Base-by-base conservation (phyloP, 2,113 vertebrate genomes). In the Trinectes maculatus region DNA sequence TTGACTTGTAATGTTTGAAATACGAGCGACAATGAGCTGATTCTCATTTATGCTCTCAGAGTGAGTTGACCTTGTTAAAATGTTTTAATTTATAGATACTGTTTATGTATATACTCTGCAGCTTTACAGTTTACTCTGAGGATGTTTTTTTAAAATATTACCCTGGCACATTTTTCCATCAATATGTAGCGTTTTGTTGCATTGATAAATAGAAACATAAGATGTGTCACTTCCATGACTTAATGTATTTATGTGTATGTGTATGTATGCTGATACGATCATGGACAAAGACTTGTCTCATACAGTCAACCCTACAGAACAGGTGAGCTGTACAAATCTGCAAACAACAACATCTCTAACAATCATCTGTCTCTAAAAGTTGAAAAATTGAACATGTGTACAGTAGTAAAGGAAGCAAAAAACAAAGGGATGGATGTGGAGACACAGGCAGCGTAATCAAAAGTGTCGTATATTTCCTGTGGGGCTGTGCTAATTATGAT, bases 181-280 rank as follows among this genome's bases (percentile, higher is more conserved):
- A 51, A 54, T 19, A 2, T 54, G 47, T 79, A 7, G 4, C 47
- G 9, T 69, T 74, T 79, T 68, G 59, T 80, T 40, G 43, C 26
- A 31, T 36, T 18, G 31, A 82, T 78, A 80, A 83, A 82, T 77
- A 60, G 0, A 60, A 80, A 66, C 34, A 19, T 65, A 8, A 74
- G 71, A 66, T 24, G 37, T 67, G 9, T 26, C 0, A 19, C 25
- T 51, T 57, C n/a, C 2, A 10, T 33, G 8, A 25, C 28, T 64
- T 60, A 37, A 24, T 48, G 40, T 51, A 22, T 44, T 22, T 12
- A 12, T 22, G n/a, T n/a, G n/a, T n/a, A n/a, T n/a, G n/a, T n/a
- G n/a, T n/a, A n/a, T n/a, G n/a, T 22, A 11, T 12, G 12, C 19
- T 40, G 16, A 40, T 43, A 3, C 8, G 10, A 8, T 8, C n/a